phyloP scores from a whole-genome alignment of 1,140 invertebrate genomes.

The Pseudobourletiella spinata region DNA sequence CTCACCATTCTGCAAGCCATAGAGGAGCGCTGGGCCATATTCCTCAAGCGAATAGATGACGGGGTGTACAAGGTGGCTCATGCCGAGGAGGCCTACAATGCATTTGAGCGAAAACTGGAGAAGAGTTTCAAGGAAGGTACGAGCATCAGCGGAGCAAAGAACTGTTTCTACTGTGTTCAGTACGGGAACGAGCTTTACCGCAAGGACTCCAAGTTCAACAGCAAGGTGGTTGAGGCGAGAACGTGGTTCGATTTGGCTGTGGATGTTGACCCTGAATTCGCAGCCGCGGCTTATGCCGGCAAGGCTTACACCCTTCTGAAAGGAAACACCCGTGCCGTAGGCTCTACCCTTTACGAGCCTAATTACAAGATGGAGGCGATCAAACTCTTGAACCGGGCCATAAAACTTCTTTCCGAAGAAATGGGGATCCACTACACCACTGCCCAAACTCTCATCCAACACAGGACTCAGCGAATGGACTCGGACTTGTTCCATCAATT shows the following conservation, averaged over 20 bases:
- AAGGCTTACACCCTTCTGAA: not conserved
- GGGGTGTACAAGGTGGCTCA: not conserved
- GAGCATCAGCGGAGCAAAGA: not conserved
- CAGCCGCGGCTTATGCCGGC: not conserved
- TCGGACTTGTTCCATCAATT: not conserved
- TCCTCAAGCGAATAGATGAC: not conserved
- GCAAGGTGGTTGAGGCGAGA: not conserved
- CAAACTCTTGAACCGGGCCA: not conserved
- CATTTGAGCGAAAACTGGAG: not conserved
- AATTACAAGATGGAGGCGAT: conserved; percentile 3
- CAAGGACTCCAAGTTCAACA: not conserved
- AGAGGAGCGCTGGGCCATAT: conserved; percentile 10
- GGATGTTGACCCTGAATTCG: not conserved
- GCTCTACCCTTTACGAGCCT: not conserved
- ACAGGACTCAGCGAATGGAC: not conserved
- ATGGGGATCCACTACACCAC: not conserved
- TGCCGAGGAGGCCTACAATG: not conserved
- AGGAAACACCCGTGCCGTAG: not conserved
- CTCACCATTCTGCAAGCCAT: not conserved
- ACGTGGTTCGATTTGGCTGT: not conserved
- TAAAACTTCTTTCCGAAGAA: not conserved
- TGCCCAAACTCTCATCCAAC: not conserved
- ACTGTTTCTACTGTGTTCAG: conserved; percentile 8
- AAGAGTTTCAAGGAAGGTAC: too few relatives aligned
- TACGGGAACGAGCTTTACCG: not conserved